These are phyloP conservation scores for Gobionotothen gibberifrons DNA, from an alignment of 2,797 vertebrate species.

Conservation along the genomic window DNA sequence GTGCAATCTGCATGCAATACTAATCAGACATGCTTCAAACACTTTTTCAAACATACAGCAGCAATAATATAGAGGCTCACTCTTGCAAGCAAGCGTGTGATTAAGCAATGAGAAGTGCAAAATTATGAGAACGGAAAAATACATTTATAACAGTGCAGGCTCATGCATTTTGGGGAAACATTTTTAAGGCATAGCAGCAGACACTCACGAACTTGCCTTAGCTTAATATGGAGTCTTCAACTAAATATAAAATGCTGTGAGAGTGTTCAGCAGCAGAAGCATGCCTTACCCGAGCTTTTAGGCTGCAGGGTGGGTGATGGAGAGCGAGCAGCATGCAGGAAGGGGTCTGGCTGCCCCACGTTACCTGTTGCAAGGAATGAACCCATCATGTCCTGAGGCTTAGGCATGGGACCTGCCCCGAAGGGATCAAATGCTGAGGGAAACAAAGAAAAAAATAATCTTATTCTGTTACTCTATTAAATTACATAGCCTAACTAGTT, in stretches of 20 bases:
- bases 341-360: constrained; percentile 87
- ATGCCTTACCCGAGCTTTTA: constrained; percentile 86
- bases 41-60: constrained; percentile 24
- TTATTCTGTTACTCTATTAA: not conserved
- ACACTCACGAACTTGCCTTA: constrained; percentile 24
- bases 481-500: not conserved
- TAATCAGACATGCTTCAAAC: constrained; percentile 27
- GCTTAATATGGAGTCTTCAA: constrained; percentile 7
- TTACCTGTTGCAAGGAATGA: constrained; percentile 91
- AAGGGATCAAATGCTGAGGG: constrained; percentile 90
- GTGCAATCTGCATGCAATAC: not conserved
- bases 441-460: constrained; percentile 44
- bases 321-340: constrained; percentile 92
- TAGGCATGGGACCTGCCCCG: constrained; percentile 88
- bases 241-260: constrained; percentile 13
- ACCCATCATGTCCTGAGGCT: constrained; percentile 92
- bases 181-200: not conserved
- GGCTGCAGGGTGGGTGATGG: constrained; percentile 91
- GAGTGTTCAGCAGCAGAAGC: constrained; percentile 39
- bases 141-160: not conserved
- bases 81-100: not conserved
- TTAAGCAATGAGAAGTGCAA: constrained; percentile 1
- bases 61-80: not conserved
- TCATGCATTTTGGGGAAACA: not conserved
- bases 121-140: not conserved